Percentiles rank a stretch among this genome's conserved stretches.
Conservation (phyloP, 2,797 vertebrate species). For the Cuniculus paca region DNA sequence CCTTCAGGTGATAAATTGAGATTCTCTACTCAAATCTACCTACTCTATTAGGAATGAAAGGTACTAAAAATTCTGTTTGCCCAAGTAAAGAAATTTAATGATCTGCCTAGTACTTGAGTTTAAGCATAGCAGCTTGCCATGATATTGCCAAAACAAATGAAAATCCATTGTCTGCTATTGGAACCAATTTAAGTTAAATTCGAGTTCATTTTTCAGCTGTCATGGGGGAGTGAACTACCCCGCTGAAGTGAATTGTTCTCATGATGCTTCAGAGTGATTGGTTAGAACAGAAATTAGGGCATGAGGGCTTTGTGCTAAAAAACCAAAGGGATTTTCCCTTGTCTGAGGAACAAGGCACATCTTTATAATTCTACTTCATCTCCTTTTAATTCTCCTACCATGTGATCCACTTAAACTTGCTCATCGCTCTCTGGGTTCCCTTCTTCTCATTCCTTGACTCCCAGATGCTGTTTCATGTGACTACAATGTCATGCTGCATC, state of each 20-base stretch:
- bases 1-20: slow-evolving; percentile 36
- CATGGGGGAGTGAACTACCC: slow-evolving; percentile 47
- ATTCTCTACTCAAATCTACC: slow-evolving; percentile 41
- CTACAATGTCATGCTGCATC: neutral
- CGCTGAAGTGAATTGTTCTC: slow-evolving; percentile 59
- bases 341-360: neutral
- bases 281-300: slow-evolving; percentile 41
- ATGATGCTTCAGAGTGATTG: slow-evolving; percentile 43
- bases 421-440: neutral
- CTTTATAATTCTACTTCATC: neutral
- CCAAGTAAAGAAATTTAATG: slow-evolving; percentile 70
- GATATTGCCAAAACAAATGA: slow-evolving; percentile 74
- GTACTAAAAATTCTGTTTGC: slow-evolving; percentile 60
- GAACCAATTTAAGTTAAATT: slow-evolving; percentile 58
- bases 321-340: slow-evolving; percentile 8
- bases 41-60: slow-evolving; percentile 46
- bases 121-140: slow-evolving; percentile 49
- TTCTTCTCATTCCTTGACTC: slow-evolving; percentile 16
- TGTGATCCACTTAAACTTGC: neutral
- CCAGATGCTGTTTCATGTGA: neutral
- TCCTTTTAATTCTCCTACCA: neutral
- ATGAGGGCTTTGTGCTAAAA: neutral
- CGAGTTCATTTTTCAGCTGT: slow-evolving; percentile 58
- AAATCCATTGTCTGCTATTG: slow-evolving; percentile 72
- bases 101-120: slow-evolving; percentile 66